Evolutionary conservation across 2,888 invertebrate genomes (phyloP), one percentile per base, ranked within the genome.

Genomic region (Aleiodes alternator): DNA sequence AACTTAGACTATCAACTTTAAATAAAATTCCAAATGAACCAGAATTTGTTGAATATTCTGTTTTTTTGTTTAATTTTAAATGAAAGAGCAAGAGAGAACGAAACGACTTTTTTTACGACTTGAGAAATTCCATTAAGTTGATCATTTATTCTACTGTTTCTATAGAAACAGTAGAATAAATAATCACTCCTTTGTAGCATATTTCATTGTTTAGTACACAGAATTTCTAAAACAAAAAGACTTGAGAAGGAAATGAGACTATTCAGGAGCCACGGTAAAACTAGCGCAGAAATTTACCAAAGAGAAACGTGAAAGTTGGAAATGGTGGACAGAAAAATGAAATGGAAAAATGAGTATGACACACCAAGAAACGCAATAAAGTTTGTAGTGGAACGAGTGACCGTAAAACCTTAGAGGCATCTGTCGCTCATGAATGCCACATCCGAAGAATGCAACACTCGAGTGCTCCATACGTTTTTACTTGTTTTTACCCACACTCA

Each of bases 391-490:
- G 59, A 75, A 64, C 68, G 73, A 74, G 75, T 75, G 70, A 79
- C 68, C 76, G 69, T 80, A 73, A 80, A 80, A 79, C 78, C 71
- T 56, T 38, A 50, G 57, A 38, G 76, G 76, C 79, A 81, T 79
- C 80, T 81, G 80, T 74, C 77, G 34, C 55, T 48, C 68, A 55
- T 76, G 50, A 78, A 79, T 70, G 74, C 69, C 16, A 43, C 64
- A 16, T 8, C 43, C 8, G 34, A 73, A 78, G 73, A 72, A 69
- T 68, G 55, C 55, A 70, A 72, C 55, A 34, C 56, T 76, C 59
- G 5, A 76, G 73, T 75, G 29, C 74, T 72, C 38, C 59, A 59
- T 34, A 38, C 64, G 72, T 48, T 73, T 73, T 76, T 38, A 51
- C 57, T 56, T 68, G 64, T 56, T n/a, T 55, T 23, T 70, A 68